Conservation (phyloP, 2,113 vertebrate species). For the Atractosteus spatula region DNA sequence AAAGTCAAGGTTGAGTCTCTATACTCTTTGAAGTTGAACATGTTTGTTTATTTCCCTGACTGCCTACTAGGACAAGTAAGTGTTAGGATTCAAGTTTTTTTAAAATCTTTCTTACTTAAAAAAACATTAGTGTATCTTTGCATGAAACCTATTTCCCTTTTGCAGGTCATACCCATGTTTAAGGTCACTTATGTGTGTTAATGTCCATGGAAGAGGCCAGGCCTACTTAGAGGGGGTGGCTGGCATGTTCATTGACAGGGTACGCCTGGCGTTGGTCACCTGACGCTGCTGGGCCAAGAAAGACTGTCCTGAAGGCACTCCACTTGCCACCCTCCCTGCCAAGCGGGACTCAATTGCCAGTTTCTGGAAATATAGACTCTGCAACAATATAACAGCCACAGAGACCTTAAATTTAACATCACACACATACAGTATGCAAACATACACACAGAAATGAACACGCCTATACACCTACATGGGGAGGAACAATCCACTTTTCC, state of each 20-base stretch:
- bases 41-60: too few species aligned
- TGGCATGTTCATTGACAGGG: slow-evolving; percentile 74
- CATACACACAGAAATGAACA: too few species aligned
- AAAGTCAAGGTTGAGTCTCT: too few species aligned
- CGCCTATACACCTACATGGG: too few species aligned
- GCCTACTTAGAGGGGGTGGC: slow-evolving; percentile 74
- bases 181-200: slow-evolving; percentile 68
- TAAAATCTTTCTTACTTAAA: background rate
- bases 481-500: too few species aligned
- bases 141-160: background rate
- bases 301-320: slow-evolving; percentile 68
- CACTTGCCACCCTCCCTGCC: slow-evolving; percentile 51
- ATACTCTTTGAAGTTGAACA: too few species aligned
- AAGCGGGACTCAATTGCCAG: slow-evolving; percentile 87
- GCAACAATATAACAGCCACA: slow-evolving; percentile 19
- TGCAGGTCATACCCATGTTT: slow-evolving; percentile 36
- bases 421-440: too few species aligned
- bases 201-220: slow-evolving; percentile 27
- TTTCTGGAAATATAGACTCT: slow-evolving; percentile 92
- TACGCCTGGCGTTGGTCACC: slow-evolving; percentile 79
- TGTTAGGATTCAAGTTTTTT: slow-evolving; percentile 20
- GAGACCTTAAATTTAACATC: too few species aligned
- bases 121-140: background rate
- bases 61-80: background rate
- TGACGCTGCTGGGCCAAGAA: slow-evolving; percentile 91